Evolutionary conservation across 2,113 vertebrate genomes (phyloP).

Genomic region (Tinamus guttatus): DNA sequence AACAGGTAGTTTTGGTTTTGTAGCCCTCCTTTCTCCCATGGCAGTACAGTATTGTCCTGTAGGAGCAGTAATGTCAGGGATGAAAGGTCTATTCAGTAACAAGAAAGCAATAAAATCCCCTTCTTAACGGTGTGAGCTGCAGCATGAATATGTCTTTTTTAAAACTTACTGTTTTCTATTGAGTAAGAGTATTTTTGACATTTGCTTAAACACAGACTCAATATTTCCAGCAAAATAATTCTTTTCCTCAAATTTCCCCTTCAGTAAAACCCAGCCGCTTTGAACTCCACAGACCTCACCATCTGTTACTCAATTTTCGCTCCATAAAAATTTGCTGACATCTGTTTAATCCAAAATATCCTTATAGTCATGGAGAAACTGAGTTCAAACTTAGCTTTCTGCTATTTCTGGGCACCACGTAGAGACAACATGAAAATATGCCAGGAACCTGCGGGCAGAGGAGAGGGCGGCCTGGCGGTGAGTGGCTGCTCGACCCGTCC

Average conservation of each 20-base stretch:
- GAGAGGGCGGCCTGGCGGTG: not conserved
- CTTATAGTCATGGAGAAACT: conserved; percentile 50
- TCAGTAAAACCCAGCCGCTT: conserved; percentile 55
- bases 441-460: not conserved
- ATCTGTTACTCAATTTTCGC: conserved; percentile 69
- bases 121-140: not conserved
- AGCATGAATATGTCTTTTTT: not conserved
- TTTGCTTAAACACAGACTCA: conserved; percentile 37
- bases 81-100: not conserved
- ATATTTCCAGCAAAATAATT: conserved; percentile 59
- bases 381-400: conserved; percentile 12
- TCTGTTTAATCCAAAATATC: conserved; percentile 70
- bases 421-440: conserved; percentile 8
- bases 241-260: conserved; percentile 53
- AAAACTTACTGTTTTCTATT: conserved; percentile 2
- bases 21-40: not conserved
- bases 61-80: not conserved
- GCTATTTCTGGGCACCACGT: not conserved
- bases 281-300: conserved; percentile 58
- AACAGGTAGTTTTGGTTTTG: not conserved
- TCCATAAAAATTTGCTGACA: conserved; percentile 72
- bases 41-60: not conserved
- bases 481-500: no score
- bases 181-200: conserved; percentile 9
- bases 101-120: not conserved